Conservation (phyloP, 2,113 vertebrate species). For the Pterocles orientalis region DNA sequence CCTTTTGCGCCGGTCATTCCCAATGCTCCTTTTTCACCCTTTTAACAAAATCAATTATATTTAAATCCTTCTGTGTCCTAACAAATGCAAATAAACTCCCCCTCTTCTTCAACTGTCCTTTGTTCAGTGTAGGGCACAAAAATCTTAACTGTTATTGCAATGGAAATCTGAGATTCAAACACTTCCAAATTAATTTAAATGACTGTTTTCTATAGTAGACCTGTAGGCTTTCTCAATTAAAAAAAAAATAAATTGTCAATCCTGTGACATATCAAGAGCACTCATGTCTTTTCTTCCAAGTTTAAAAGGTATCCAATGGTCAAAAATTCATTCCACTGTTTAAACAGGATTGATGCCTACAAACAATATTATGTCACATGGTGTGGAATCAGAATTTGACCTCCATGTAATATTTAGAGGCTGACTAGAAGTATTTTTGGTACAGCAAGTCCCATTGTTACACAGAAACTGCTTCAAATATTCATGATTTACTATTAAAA, state of each 20-base stretch:
- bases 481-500: background rate
- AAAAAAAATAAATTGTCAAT: background rate
- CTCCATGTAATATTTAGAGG: background rate
- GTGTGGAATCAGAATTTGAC: background rate
- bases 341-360: background rate
- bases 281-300: background rate
- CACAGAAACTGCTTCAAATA: background rate
- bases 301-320: background rate
- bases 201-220: background rate
- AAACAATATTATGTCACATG: background rate
- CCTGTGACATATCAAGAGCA: background rate
- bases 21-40: conserved; percentile 77
- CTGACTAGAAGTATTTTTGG: background rate
- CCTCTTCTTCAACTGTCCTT: background rate
- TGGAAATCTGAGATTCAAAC: background rate
- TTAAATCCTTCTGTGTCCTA: background rate
- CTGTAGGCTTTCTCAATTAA: background rate
- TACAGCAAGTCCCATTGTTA: background rate
- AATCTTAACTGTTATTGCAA: background rate
- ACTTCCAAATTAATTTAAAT: background rate
- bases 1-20: conserved; percentile 77
- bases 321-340: background rate
- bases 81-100: background rate
- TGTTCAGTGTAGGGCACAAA: background rate
- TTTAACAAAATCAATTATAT: conserved; percentile 63